Evolutionary conservation across 30 jellyfish, hydroid and myxozoan species (phyloP).

Genomic region (Turritopsis dohrnii): DNA sequence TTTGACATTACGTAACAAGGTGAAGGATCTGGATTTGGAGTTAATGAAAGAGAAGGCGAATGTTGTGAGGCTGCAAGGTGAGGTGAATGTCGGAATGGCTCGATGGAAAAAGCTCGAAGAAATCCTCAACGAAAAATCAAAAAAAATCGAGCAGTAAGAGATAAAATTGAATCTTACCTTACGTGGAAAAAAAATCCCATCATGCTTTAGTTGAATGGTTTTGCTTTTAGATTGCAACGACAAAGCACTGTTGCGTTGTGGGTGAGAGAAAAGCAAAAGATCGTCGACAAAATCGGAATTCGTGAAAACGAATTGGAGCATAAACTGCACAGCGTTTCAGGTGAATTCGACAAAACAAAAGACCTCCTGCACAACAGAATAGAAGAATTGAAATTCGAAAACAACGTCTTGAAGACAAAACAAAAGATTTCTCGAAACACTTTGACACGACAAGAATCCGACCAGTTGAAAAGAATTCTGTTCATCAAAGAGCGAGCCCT

Average conservation of each 20-base stretch:
- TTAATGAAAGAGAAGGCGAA: background rate
- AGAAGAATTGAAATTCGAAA: background rate
- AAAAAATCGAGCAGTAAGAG: constrained; percentile 8
- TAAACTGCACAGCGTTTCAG: background rate
- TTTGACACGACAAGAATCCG: background rate
- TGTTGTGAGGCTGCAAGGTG: background rate
- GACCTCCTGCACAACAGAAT: background rate
- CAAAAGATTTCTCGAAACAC: background rate
- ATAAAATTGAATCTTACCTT: background rate
- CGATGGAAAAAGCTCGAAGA: constrained; percentile 9
- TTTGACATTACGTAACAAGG: background rate
- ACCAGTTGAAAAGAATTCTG: constrained; percentile 2
- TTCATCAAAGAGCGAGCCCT: constrained; percentile 21
- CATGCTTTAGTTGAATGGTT: too few species aligned
- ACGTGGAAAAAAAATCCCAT: background rate
- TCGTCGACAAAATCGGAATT: background rate
- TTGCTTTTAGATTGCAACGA: background rate
- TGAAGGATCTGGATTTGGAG: background rate
- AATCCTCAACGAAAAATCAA: background rate
- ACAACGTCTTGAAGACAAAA: background rate
- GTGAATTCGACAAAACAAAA: constrained; percentile 14
- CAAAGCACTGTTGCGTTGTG: constrained; percentile 22
- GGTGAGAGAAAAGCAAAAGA: constrained; percentile 17
- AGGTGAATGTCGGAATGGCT: background rate
- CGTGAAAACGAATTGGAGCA: constrained; percentile 17